These are phyloP conservation scores for Microcebus murinus DNA, from an alignment of 2,113 vertebrate genomes.

Conservation along the genomic window DNA sequence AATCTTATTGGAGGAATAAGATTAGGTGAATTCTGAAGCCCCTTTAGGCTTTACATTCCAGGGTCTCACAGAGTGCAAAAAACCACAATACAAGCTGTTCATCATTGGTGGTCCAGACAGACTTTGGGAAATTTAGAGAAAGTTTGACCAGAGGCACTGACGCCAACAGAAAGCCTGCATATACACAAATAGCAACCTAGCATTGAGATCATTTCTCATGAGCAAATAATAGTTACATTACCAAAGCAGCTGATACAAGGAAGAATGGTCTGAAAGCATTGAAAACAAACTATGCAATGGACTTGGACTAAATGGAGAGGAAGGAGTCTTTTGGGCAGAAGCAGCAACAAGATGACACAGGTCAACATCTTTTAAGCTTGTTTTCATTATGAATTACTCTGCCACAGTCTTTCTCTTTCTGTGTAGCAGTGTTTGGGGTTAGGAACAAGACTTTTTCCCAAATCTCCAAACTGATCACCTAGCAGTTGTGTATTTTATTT, in stretches of 20 bases:
- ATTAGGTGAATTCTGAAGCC: background rate
- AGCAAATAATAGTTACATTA: background rate
- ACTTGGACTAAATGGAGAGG: constrained; percentile 35
- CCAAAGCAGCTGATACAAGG: background rate
- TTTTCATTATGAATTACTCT: constrained; percentile 45
- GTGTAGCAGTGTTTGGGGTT: constrained; percentile 52
- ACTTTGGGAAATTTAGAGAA: background rate
- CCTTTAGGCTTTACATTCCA: background rate
- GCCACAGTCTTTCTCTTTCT: constrained; percentile 62
- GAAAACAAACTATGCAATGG: background rate
- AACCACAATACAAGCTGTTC: background rate
- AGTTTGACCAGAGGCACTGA: background rate
- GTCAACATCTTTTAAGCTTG: background rate
- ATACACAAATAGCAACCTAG: background rate
- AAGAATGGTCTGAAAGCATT: background rate
- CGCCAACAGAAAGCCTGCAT: background rate
- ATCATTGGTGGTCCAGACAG: background rate
- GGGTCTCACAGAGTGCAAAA: background rate
- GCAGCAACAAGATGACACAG: constrained; percentile 8
- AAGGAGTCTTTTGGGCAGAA: background rate
- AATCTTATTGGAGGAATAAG: background rate
- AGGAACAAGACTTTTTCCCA: constrained; percentile 63
- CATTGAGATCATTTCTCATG: background rate
- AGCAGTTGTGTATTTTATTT: constrained; percentile 34
- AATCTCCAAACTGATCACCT: constrained; percentile 70